These are phyloP conservation scores for Xylota sylvarum DNA, from an alignment of 2,888 invertebrate genomes.

Conservation along the genomic window DNA sequence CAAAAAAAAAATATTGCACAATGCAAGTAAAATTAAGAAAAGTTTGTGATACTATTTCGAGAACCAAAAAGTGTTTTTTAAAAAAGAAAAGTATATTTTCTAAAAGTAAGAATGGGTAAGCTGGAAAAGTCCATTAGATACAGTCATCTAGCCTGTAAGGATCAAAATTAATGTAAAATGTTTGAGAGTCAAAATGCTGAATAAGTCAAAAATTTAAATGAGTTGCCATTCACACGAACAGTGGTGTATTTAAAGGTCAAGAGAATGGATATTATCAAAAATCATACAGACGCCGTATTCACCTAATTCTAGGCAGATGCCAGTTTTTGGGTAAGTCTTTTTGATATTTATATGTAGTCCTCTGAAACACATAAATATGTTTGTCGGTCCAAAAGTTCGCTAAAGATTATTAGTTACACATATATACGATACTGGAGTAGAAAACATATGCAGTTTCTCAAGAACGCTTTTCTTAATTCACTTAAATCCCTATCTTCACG, in stretches of 20 bases:
- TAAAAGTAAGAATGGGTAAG: slow-evolving; percentile 12
- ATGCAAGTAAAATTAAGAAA: slow-evolving; percentile 34
- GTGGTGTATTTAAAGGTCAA: background rate
- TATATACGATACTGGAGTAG: too few relatives aligned
- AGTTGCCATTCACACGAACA: background rate
- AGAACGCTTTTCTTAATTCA: too few relatives aligned
- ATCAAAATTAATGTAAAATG: background rate
- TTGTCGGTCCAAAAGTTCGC: too few relatives aligned
- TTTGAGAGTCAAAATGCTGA: background rate
- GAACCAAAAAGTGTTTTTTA: slow-evolving; percentile 46
- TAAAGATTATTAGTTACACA: too few relatives aligned
- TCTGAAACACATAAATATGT: too few relatives aligned
- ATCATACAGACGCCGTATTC: background rate
- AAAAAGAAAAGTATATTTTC: slow-evolving; percentile 36
- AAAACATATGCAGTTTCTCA: too few relatives aligned
- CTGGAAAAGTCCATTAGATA: background rate
- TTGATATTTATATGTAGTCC: background rate
- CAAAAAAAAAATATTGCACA: slow-evolving; percentile 34
- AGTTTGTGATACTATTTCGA: slow-evolving; percentile 67
- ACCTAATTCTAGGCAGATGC: background rate
- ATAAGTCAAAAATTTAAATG: background rate
- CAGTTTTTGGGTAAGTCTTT: background rate
- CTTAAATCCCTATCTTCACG: too few relatives aligned
- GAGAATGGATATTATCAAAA: too few relatives aligned
- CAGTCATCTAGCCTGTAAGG: background rate